Conservation (phyloP, 2,797 vertebrate genomes). For the Psittacula derbiana region DNA sequence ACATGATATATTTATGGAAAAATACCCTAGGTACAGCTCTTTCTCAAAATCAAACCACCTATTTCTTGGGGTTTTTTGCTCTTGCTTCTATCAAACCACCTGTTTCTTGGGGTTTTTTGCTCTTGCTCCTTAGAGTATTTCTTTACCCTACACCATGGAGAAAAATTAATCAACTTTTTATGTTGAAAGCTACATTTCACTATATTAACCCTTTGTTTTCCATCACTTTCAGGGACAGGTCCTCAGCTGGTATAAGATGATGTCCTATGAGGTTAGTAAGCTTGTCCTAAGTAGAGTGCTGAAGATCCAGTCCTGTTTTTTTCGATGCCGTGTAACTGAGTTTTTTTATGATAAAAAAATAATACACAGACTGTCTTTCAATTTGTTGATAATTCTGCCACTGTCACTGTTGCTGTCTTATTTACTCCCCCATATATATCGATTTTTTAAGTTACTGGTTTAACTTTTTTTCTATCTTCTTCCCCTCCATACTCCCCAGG, state of each 20-base stretch:
- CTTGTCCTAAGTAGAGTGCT: not conserved
- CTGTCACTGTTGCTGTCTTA: not conserved
- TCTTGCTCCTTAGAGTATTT: not conserved
- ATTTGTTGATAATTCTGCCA: not conserved
- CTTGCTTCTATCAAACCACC: not conserved
- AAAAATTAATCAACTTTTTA: not conserved
- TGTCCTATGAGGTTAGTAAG: not conserved
- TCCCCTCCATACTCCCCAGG: fast-evolving
- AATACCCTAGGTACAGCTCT: not conserved
- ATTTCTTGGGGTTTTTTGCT: not conserved
- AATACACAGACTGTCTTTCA: not conserved
- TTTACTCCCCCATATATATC: not conserved
- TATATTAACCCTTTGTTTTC: not conserved
- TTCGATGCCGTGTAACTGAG: not conserved
- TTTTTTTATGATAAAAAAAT: not conserved
- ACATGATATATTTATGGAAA: not conserved
- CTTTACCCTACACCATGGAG: not conserved
- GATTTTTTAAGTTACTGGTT: not conserved
- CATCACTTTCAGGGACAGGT: not conserved
- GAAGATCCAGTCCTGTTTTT: not conserved
- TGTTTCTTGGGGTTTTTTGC: not conserved
- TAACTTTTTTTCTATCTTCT: not conserved
- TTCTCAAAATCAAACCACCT: not conserved
- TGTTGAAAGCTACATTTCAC: not conserved
- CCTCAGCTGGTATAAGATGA: not conserved